These are phyloP conservation scores for Caenorhabditis sp. DNA, from an alignment of 2,888 invertebrate genomes.

Conservation along the genomic window DNA sequence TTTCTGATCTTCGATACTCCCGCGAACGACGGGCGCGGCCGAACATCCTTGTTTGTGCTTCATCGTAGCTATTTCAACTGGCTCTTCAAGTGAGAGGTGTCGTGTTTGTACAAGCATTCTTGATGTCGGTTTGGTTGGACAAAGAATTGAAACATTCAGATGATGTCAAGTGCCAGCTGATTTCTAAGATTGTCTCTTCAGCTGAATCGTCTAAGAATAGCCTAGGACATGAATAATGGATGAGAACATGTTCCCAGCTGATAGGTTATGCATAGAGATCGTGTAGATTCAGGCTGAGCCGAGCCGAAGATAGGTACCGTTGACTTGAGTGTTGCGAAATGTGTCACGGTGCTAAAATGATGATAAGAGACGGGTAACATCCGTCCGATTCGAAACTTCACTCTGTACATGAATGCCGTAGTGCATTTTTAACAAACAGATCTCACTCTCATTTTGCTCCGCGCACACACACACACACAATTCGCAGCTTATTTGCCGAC, in stretches of 20 bases:
- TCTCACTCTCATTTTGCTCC: slow-evolving; percentile 41
- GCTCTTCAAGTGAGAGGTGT: slow-evolving; percentile 13
- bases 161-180: slow-evolving; percentile 9
- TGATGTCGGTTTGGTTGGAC: slow-evolving; percentile 6
- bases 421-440: slow-evolving; percentile 48
- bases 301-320: too few species aligned
- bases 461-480: slow-evolving; percentile 31
- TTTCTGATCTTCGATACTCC: slow-evolving; percentile 8
- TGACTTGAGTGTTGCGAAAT: neutral
- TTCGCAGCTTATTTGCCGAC: slow-evolving; percentile 56
- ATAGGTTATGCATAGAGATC: slow-evolving; percentile 25
- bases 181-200: too few species aligned
- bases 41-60: slow-evolving; percentile 14
- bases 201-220: neutral
- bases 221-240: neutral
- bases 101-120: slow-evolving; percentile 49
- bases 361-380: neutral
- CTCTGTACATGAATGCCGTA: slow-evolving; percentile 28
- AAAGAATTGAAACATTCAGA: neutral
- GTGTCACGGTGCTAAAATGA: neutral
- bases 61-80: slow-evolving; percentile 7
- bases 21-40: neutral
- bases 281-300: neutral
- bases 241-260: slow-evolving; percentile 5
- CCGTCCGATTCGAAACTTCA: neutral